A percentile compares a stretch with the other conserved stretches of the same genome.
Evolutionary conservation across 2,113 vertebrate genomes (phyloP).

Genomic region (Xiphorhynchus elegans): DNA sequence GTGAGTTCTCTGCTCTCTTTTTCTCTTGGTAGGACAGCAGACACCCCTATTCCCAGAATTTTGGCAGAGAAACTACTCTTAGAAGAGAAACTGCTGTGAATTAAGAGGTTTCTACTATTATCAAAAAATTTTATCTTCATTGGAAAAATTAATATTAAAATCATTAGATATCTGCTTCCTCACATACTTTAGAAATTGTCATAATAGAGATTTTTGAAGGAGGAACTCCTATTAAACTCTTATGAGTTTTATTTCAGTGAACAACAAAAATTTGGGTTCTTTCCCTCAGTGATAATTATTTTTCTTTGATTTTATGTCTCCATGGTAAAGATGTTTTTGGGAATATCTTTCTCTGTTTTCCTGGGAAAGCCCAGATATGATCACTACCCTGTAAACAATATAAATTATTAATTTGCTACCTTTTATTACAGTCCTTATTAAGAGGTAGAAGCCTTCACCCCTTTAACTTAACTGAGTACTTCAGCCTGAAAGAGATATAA

Average conservation of each 20-base stretch:
- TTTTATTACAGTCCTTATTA: not conserved
- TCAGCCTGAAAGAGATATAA: not conserved
- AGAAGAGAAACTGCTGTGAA: not conserved
- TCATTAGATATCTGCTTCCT: not conserved
- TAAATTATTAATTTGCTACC: not conserved
- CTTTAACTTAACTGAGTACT: not conserved
- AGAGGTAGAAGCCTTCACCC: not conserved
- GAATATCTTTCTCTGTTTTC: not conserved
- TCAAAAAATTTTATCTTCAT: not conserved
- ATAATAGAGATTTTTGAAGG: not conserved
- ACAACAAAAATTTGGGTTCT: not conserved
- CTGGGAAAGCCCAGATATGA: not conserved
- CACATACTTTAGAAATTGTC: not conserved
- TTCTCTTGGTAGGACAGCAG: not conserved
- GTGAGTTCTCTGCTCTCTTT: not conserved
- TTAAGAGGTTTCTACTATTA: not conserved
- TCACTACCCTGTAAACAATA: not conserved
- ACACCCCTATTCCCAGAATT: accelerated
- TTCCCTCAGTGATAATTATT: not conserved
- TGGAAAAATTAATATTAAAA: not conserved
- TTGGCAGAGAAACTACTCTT: not conserved
- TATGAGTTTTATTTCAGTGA: not conserved
- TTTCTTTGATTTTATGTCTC: not conserved
- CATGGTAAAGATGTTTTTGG: not conserved
- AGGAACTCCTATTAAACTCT: not conserved